Conservation (phyloP, 2,888 invertebrate genomes). For the Platynereis dumerilii region DNA sequence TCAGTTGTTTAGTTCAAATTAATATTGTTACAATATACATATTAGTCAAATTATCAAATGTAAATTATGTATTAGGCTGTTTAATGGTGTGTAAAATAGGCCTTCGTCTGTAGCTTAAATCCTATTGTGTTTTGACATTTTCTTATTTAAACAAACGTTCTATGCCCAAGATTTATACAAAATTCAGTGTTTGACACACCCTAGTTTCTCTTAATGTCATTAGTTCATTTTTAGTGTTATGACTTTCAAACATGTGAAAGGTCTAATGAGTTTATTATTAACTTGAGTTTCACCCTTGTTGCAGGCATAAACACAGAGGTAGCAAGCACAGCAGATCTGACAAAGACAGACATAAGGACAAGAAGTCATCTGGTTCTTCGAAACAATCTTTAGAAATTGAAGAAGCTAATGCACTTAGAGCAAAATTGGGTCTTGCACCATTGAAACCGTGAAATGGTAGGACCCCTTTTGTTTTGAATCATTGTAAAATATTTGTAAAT, state of each 20-base stretch:
- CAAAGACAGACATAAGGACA: slow-evolving; percentile 19
- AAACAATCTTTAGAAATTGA: slow-evolving; percentile 62
- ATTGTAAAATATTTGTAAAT: neutral
- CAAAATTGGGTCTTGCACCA: slow-evolving; percentile 67
- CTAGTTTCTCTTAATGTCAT: too few species aligned
- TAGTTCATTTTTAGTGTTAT: too few species aligned
- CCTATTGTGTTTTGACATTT: neutral
- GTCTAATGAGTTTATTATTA: neutral
- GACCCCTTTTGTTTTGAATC: neutral
- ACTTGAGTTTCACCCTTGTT: neutral
- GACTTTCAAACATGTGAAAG: too few species aligned
- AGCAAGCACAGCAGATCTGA: slow-evolving; percentile 13
- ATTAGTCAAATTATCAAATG: too few species aligned
- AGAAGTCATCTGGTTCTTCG: slow-evolving; percentile 21
- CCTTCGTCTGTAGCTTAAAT: too few species aligned
- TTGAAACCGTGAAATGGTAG: slow-evolving; percentile 47
- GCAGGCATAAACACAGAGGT: slow-evolving; percentile 26
- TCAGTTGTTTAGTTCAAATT: neutral
- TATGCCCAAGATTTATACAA: neutral
- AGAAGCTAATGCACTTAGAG: slow-evolving; percentile 66
- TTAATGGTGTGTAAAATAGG: too few species aligned
- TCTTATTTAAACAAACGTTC: neutral
- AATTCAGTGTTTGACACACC: too few species aligned
- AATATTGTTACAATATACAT: neutral
- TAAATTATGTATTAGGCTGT: too few species aligned